Evolutionary conservation across 2,888 invertebrate genomes (phyloP), one percentile per base, ranked within the genome.

Genomic region (Tenthredo livida): DNA sequence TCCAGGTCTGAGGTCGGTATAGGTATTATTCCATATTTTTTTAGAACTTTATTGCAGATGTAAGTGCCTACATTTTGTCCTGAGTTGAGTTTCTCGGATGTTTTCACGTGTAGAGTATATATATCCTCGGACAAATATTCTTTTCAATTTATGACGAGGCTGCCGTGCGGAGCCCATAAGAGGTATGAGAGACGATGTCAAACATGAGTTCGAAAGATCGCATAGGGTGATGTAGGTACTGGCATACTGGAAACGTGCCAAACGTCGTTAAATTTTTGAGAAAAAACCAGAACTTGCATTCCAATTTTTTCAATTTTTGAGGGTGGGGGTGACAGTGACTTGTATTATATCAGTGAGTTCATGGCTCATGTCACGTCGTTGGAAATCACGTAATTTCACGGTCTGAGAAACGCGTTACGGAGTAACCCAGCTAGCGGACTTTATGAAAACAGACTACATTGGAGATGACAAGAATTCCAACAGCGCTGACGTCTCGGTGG

Each of bases 381-480:
- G 21, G 21, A 40, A 61, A 80, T 61, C 29, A 61, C 40, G 61
- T 25, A 37, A 80, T 80, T 61, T 65, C 40, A 80, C 40, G 61
- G 25, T 61, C 80, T 65, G 61, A 58, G 21, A 58, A 37, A 80
- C 21, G 61, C 25, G 6, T 61, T 65, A 21, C 21, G 40, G 25
- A 61, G 40, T 61, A 80, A 61, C 37, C 40, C n/a, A n/a, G n/a
- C 10, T 40, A 37, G 61, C 50, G 58, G 12, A 37, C 17, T 47
- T 25, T 65, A 83, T 67, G 67, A 67, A 70, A 67, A 65, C 67
- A 25, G 29, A 83, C 43, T 83, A 29, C 33, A 21, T 15, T 43
- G 25, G 47, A 67, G 25, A 67, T 47, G 43, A n/a, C 58, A 6
- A 61, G 21, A 33, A 61, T 61, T 80, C 61, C 37, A 21, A 17